phyloP scores from a whole-genome alignment of 2,888 invertebrate genomes.

The Lathronympha strigana region DNA sequence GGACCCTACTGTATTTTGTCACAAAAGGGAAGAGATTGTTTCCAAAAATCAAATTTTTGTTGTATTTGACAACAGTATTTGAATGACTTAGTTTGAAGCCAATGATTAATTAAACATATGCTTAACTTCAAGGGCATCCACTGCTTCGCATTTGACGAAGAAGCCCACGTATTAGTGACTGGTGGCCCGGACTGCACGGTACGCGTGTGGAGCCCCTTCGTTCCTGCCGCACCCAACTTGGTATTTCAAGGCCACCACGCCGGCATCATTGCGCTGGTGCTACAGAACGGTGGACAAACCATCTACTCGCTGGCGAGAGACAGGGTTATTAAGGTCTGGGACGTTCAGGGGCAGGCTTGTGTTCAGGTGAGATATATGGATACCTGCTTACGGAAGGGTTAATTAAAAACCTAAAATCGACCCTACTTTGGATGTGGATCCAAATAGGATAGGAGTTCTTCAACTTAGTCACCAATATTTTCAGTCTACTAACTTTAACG shows the following conservation, averaged over 20 bases:
- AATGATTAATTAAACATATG: too few species aligned
- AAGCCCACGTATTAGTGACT: constrained; percentile 84
- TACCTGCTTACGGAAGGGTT: not conserved
- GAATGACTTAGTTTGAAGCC: not conserved
- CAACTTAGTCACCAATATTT: too few species aligned
- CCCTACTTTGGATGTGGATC: not conserved
- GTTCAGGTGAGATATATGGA: constrained; percentile 79
- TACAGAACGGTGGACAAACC: constrained; percentile 86
- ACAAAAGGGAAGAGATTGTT: too few species aligned
- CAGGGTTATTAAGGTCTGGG: constrained; percentile 90
- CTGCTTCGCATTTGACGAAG: constrained; percentile 86
- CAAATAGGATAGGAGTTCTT: too few species aligned
- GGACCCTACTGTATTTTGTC: too few species aligned
- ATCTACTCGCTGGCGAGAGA: constrained; percentile 90
- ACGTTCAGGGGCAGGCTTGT: constrained; percentile 86
- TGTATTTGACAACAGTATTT: not conserved
- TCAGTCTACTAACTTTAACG: too few species aligned
- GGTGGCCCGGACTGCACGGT: constrained; percentile 91
- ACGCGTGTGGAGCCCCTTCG: constrained; percentile 92
- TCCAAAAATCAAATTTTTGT: too few species aligned
- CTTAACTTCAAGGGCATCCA: constrained; percentile 80
- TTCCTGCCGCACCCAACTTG: constrained; percentile 86
- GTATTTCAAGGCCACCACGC: constrained; percentile 88
- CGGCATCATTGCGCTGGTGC: constrained; percentile 86
- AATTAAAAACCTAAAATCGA: not conserved